A percentile compares a stretch with the other conserved stretches of the same genome.
Conservation (phyloP, 2,888 invertebrate species). For the Philonicus albiceps region DNA sequence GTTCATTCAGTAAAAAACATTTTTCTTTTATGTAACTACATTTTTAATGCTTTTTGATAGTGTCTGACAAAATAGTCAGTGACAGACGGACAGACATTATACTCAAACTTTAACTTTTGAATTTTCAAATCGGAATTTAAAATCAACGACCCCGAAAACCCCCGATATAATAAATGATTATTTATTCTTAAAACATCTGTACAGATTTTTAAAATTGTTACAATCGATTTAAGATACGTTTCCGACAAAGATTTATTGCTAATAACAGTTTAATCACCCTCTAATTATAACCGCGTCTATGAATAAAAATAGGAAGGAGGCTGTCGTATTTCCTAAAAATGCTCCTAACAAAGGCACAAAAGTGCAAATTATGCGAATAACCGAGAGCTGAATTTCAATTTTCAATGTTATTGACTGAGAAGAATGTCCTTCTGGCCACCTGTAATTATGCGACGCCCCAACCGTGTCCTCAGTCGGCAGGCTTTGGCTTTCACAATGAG, state of each 20-base stretch:
- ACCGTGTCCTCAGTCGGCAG: not conserved
- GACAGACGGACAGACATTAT: no score
- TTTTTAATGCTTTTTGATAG: no score
- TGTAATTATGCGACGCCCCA: not conserved
- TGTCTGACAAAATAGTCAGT: no score
- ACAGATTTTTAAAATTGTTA: no score
- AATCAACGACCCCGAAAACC: no score
- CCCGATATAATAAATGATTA: no score
- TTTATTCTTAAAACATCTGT: no score
- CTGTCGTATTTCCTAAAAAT: not conserved
- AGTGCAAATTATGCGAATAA: conserved; percentile 19
- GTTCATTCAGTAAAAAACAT: no score
- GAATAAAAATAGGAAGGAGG: not conserved
- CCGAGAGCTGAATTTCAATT: not conserved
- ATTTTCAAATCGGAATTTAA: no score
- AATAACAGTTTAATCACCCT: not conserved
- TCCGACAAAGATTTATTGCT: not conserved
- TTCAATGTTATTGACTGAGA: conserved; percentile 32
- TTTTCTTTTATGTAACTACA: no score
- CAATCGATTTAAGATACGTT: no score
- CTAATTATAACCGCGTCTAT: not conserved
- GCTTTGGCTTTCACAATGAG: not conserved
- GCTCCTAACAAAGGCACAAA: not conserved
- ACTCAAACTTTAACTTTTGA: no score
- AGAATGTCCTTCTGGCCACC: not conserved